Base-by-base conservation (phyloP, 2,888 invertebrate species). In the Dichetophora obliterata region DNA sequence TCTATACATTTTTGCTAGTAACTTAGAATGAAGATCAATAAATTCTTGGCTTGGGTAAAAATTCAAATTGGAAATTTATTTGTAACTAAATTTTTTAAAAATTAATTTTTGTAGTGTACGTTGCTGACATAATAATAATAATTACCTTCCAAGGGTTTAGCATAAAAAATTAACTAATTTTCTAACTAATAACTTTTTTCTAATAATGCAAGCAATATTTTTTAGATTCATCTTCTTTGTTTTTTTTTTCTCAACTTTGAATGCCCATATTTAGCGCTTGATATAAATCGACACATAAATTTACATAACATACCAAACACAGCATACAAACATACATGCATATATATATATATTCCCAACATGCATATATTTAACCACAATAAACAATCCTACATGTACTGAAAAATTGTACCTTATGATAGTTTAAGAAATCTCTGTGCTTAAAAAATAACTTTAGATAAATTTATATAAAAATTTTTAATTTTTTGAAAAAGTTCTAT, bases 81-180 rank as follows among this genome's bases (percentile, higher is more conserved):
- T 9, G n/a, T 27, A 69, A 5, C 2, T 9, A 57, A 57, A 57
- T 59, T 22, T 57, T 59, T 37, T 19, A 59, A 54, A 31, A 54
- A n/a, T 14, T 52, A 50, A 31, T 50, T 69, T 50, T 24, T 16
- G 22, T 69, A 50, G 31, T 22, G 27, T 22, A 27, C 8, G 24
- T 22, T 48, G 24, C n/a, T 31, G 27, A 68, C 57, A 34, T 8
- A 66, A 78, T 80, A 83, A n/a, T n/a, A n/a, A n/a, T n/a, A n/a
- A n/a, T n/a, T n/a, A 81, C 82, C 79, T 80, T 80, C 83, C 83
- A 80, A 83, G 83, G 80, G 79, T 82, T 84, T 83, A 78, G 34
- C 74, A n/a, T 63, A 68, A 59, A 37, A 57, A 37, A 19, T 19
- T 66, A 9, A 59, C 59, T 24, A 48, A 43, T 19, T 22, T 66